These are phyloP conservation scores for Eledona agricola DNA, from an alignment of 2,888 invertebrate species.

Conservation along the genomic window DNA sequence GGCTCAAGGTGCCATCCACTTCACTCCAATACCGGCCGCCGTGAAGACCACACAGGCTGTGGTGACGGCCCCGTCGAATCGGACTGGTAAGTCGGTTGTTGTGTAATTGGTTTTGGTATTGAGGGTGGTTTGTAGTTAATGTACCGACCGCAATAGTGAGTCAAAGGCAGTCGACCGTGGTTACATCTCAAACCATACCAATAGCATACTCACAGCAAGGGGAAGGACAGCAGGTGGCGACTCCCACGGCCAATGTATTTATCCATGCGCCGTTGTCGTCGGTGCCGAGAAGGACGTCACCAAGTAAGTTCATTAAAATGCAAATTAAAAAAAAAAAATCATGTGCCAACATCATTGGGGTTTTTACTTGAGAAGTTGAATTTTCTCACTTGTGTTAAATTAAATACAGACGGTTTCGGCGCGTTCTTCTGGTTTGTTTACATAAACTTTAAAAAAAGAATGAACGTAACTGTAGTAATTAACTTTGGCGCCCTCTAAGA, in stretches of 20 bases:
- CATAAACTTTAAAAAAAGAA: too few relatives aligned
- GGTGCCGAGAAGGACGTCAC: slow-evolving; percentile 50
- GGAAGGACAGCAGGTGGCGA: slow-evolving; percentile 51
- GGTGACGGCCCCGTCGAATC: slow-evolving; percentile 49
- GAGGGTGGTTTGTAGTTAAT: slow-evolving; percentile 43
- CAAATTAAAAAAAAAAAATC: neutral
- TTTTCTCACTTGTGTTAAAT: too few relatives aligned
- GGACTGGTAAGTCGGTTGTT: slow-evolving; percentile 56
- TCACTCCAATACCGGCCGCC: slow-evolving; percentile 57
- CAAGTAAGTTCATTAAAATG: slow-evolving; percentile 53
- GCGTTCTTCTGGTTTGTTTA: too few relatives aligned
- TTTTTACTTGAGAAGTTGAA: neutral
- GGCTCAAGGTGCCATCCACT: slow-evolving; percentile 59
- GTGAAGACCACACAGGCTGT: slow-evolving; percentile 52
- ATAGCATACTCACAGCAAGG: slow-evolving; percentile 56
- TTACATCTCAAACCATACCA: slow-evolving; percentile 58
- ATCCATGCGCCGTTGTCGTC: slow-evolving; percentile 58
- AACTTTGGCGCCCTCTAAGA: too few relatives aligned
- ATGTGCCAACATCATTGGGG: neutral
- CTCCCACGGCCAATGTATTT: slow-evolving; percentile 55
- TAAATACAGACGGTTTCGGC: too few relatives aligned
- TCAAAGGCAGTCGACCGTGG: slow-evolving; percentile 56
- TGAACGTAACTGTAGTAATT: too few relatives aligned
- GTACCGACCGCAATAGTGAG: slow-evolving; percentile 58
- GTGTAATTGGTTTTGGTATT: slow-evolving; percentile 1